Percentiles rank a stretch among this genome's conserved stretches.
Conservation (phyloP, 2,797 vertebrate species). For the Adrianichthys oophorus region DNA sequence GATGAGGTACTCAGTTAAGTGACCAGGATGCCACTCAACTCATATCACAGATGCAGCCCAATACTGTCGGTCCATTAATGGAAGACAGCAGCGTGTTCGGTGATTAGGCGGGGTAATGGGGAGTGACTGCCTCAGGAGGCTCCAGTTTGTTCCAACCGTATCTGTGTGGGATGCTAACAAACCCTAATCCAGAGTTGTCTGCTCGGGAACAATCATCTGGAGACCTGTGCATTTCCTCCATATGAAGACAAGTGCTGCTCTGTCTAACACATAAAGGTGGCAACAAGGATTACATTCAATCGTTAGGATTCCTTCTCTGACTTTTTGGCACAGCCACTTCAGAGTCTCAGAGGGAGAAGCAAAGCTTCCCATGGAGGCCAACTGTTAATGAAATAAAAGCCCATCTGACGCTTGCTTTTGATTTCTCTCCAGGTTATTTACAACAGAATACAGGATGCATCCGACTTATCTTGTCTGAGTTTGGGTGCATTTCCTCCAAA, state of each 20-base stretch:
- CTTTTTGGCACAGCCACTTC: slow-evolving; percentile 54
- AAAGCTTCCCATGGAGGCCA: slow-evolving; percentile 50
- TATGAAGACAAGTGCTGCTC: slow-evolving; percentile 12
- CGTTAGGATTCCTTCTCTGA: slow-evolving; percentile 60
- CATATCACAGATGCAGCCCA: slow-evolving; percentile 60
- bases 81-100: slow-evolving; percentile 60
- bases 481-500: background rate
- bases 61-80: slow-evolving; percentile 60
- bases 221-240: too few species aligned
- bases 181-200: slow-evolving; percentile 29
- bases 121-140: slow-evolving; percentile 64
- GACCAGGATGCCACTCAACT: slow-evolving; percentile 47
- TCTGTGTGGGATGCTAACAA: slow-evolving; percentile 30
- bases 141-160: slow-evolving; percentile 28
- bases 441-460: slow-evolving; percentile 9
- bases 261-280: slow-evolving; percentile 38
- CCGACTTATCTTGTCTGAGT: slow-evolving; percentile 1
- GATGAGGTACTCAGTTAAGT: slow-evolving; percentile 69
- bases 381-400: slow-evolving; percentile 67
- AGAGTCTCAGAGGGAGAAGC: slow-evolving; percentile 34
- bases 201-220: slow-evolving; percentile 18
- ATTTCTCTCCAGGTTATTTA: slow-evolving; percentile 29
- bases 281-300: slow-evolving; percentile 46
- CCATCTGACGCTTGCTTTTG: slow-evolving; percentile 34
- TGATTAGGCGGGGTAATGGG: slow-evolving; percentile 68